These are phyloP conservation scores for Drosophila sulfurigaster DNA, from an alignment of 1,140 invertebrate species.

Conservation along the genomic window DNA sequence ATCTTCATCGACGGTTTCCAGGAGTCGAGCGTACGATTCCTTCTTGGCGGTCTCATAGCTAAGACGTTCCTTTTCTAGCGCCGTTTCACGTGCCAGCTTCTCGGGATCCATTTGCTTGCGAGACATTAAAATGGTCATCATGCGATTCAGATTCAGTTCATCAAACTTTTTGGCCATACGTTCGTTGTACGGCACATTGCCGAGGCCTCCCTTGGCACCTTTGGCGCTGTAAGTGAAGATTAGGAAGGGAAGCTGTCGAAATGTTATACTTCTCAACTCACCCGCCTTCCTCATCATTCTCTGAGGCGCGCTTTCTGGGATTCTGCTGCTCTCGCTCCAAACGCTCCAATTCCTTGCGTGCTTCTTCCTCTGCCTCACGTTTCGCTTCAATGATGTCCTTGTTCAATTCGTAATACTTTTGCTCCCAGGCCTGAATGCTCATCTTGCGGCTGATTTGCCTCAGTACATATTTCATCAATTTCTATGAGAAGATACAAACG, in stretches of 20 bases:
- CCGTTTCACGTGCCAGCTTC: conserved; percentile 75
- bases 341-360: conserved; percentile 74
- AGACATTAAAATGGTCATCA: conserved; percentile 78
- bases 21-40: conserved; percentile 59
- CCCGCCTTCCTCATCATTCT: conserved; percentile 17
- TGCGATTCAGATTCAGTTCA: conserved; percentile 76
- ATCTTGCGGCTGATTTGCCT: conserved; percentile 72
- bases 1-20: conserved; percentile 66
- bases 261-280: conserved; percentile 18
- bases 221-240: conserved; percentile 5
- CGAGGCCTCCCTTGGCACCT: background rate
- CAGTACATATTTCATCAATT: conserved; percentile 60
- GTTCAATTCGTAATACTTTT: conserved; percentile 78
- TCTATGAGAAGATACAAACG: background rate
- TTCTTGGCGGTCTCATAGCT: conserved; percentile 77
- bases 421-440: conserved; percentile 72
- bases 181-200: conserved; percentile 58
- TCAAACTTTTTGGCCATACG: conserved; percentile 74
- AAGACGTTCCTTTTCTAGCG: conserved; percentile 73
- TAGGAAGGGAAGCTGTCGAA: no score
- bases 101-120: conserved; percentile 82
- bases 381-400: conserved; percentile 83
- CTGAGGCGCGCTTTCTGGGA: conserved; percentile 44
- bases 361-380: conserved; percentile 64
- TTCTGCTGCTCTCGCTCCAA: conserved; percentile 62